Evolutionary conservation across 2,797 vertebrate species (phyloP), one percentile per base, ranked within the genome.

Genomic region (Poeciliopsis gracilis): DNA sequence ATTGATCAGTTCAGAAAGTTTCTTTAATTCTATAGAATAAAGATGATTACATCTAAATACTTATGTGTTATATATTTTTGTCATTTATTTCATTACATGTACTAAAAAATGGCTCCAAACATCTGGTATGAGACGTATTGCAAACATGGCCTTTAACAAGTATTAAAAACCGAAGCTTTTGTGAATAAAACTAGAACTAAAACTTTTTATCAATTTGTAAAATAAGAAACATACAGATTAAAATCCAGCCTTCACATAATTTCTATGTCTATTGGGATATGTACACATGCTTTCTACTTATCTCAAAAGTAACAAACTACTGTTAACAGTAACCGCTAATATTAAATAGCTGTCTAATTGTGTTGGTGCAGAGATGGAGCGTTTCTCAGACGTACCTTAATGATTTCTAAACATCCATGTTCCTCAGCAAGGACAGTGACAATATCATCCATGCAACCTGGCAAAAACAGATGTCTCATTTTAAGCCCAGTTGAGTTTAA

Each of bases 401-500:
- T 95, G 67, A 92, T 90, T 79, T 98, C 97, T 87, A 98, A 93
- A 90, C 97, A 98, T 38, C 98, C 98, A 43, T 99, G 98, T 85
- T 99, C 98, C 94, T 99, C 98, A 49, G 97, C 97, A 77, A 99
- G 92, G 76, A 99, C 98, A 28, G 95, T 97, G 83, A 98, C 88
- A 89, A 97, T 97, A 84, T 99, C 97, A 77, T 99, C 98, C 85
- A 99, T 96, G 61, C 97, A 98, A 82, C 96, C 98, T 99, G 91
- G 45, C 77, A 81, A 88, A 23, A 77, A 84, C 51, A 81, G 73
- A 86, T 12, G 45, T 78, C 43, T 36, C 63, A 30, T 46, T 1
- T 6, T 82, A 4, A 78, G 38, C 28, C 23, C 74, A 59, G 53
- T 49, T 78, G 25, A 81, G 59, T 2, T 75, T 36, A 75, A 82